Percentiles rank a stretch among this genome's conserved stretches.
phyloP scores from a whole-genome alignment of 2,797 vertebrate species.

The Lateolabrax maculatus region DNA sequence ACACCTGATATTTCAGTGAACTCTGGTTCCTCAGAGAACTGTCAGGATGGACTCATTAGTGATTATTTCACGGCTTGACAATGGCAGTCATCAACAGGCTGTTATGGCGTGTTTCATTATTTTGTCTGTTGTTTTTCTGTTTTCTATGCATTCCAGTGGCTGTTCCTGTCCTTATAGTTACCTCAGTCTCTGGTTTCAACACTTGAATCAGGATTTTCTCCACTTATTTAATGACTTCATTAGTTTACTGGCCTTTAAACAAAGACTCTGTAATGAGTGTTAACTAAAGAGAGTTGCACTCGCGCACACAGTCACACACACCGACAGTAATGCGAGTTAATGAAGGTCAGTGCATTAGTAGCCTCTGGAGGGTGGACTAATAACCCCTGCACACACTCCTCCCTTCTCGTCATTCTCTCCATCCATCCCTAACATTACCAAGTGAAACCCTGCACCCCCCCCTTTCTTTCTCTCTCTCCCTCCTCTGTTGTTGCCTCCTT shows the following conservation, averaged over 20 bases:
- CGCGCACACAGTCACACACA: constrained; percentile 66
- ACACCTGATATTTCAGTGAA: constrained; percentile 24
- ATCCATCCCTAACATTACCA: constrained; percentile 66
- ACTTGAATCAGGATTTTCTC: constrained; percentile 74
- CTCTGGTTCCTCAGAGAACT: constrained; percentile 25
- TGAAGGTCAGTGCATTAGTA: constrained; percentile 85
- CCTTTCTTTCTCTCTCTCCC: background rate
- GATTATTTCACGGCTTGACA: constrained; percentile 6
- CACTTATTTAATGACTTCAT: constrained; percentile 97
- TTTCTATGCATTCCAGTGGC: constrained; percentile 10
- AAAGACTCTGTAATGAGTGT: constrained; percentile 86
- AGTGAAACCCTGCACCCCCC: constrained; percentile 41
- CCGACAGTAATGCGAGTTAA: constrained; percentile 79
- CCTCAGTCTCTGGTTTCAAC: constrained; percentile 63
- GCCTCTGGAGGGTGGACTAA: constrained; percentile 81
- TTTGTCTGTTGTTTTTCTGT: background rate
- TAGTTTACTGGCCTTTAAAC: constrained; percentile 94
- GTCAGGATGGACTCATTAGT: constrained; percentile 11
- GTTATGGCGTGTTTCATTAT: background rate
- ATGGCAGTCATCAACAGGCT: constrained; percentile 6
- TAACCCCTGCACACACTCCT: constrained; percentile 64
- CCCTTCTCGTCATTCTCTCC: constrained; percentile 68
- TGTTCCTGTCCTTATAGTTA: constrained; percentile 45
- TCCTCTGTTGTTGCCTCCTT: constrained; percentile 16
- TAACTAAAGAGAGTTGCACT: constrained; percentile 77